phyloP scores from a whole-genome alignment of 2,888 invertebrate species.

The Chrysolina americana region DNA sequence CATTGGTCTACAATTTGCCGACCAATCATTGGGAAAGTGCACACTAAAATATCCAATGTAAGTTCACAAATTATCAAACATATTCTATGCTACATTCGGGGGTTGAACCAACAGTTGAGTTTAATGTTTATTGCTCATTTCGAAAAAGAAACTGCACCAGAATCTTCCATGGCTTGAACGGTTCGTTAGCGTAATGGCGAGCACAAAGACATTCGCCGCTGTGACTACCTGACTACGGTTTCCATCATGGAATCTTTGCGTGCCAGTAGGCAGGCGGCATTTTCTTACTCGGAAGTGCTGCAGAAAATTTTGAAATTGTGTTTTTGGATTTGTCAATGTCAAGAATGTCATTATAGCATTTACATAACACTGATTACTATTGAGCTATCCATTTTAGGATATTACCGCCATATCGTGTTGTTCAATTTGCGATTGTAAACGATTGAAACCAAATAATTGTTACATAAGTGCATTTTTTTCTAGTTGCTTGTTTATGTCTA shows the following conservation, averaged over 20 bases:
- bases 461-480: conserved; percentile 6
- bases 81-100: conserved; percentile 65
- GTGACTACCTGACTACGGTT: neutral
- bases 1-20: conserved; percentile 89
- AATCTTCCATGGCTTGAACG: neutral
- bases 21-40: conserved; percentile 92
- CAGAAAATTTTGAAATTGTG: neutral
- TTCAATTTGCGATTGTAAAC: neutral
- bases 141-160: conserved; percentile 35
- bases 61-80: conserved; percentile 81
- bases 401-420: neutral
- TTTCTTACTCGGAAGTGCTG: neutral
- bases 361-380: neutral
- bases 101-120: conserved; percentile 63
- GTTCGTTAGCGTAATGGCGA: conserved; percentile 22
- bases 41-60: conserved; percentile 81
- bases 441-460: neutral
- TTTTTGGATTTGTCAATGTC: neutral
- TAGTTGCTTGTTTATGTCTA: neutral
- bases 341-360: neutral
- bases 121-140: conserved; percentile 58
- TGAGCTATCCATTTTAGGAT: neutral
- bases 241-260: conserved; percentile 2
- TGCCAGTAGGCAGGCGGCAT: neutral
- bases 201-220: conserved; percentile 22